A percentile compares a stretch with the other conserved stretches of the same genome.
These are phyloP conservation scores for Melanaphis sacchari DNA, from an alignment of 1,140 invertebrate genomes.

Conservation along the genomic window DNA sequence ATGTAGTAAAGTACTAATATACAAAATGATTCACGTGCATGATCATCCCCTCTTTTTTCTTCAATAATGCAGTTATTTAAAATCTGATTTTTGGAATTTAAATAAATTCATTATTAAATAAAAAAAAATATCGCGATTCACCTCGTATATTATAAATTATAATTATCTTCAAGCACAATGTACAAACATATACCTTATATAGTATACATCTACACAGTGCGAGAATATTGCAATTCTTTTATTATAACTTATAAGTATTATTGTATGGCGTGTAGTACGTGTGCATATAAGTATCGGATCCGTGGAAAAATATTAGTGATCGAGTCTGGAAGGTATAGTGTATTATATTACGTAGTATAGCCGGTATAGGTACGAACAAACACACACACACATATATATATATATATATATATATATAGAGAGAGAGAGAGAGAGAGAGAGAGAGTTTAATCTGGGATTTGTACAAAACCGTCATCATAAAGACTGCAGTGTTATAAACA, in stretches of 20 bases:
- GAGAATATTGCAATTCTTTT: not conserved
- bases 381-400: not conserved
- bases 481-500: not conserved
- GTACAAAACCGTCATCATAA: not conserved
- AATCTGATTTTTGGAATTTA: no score
- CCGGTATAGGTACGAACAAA: not conserved
- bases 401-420: not conserved
- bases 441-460: slow-evolving; percentile 29
- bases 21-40: no score
- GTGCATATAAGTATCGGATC: not conserved
- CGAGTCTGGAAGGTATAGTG: not conserved
- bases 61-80: no score
- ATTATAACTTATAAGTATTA: not conserved
- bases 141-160: not conserved
- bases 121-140: no score
- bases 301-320: not conserved
- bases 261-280: not conserved
- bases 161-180: not conserved
- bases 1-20: not conserved
- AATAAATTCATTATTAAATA: no score
- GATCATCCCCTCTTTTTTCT: no score
- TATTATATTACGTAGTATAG: not conserved
- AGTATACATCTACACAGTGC: not conserved
- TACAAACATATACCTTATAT: not conserved
- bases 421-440: no score